Evolutionary conservation across 2,888 invertebrate genomes (phyloP), one percentile per base, ranked within the genome.

Genomic region (Thera britannica): DNA sequence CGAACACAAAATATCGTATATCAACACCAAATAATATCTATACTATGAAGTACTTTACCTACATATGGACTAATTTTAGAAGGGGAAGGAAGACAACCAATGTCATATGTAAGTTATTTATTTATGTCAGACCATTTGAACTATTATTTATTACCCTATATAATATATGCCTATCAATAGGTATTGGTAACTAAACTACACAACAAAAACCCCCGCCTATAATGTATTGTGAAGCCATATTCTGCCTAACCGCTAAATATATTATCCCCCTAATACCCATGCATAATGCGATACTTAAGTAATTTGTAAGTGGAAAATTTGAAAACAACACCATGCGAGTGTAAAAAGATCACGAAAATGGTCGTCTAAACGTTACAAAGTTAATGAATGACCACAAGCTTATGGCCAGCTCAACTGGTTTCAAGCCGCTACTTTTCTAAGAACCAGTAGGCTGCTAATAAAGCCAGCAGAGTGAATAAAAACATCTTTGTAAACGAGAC

Each of bases 401-500:
- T 68, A 60, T 36, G 49, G 36, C 70, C 65, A 59, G 71, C 71
- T 72, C 44, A 65, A 72, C 75, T 74, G 64, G 76, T 77, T 75
- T 68, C 59, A 73, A 52, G 52, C 77, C 68, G 70, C 67, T 68
- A 76, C 70, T 76, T 75, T 82, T 81, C 79, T 76, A 66, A 80
- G 82, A 84, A 85, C 69, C 75, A 74, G 74, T 81, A 84, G 79
- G 73, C 79, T 81, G 79, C 82, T 77, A 85, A 86, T 87, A 86
- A 87, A 88, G 79, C 76, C 83, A 80, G 85, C 82, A 75, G 80
- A 83, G 82, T 84, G 81, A 79, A 87, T 88, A 86, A 88, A 89
- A 90, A 87, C 89, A 81, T 87, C 85, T 88, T 86, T 88, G 88
- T 87, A 87, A 89, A 89, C 85, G 86, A 90, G 87, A 88, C 83